Evolutionary conservation across 1,140 invertebrate species (phyloP), one percentile per base, ranked within the genome.

Genomic region (Tetramorium parvispinum): DNA sequence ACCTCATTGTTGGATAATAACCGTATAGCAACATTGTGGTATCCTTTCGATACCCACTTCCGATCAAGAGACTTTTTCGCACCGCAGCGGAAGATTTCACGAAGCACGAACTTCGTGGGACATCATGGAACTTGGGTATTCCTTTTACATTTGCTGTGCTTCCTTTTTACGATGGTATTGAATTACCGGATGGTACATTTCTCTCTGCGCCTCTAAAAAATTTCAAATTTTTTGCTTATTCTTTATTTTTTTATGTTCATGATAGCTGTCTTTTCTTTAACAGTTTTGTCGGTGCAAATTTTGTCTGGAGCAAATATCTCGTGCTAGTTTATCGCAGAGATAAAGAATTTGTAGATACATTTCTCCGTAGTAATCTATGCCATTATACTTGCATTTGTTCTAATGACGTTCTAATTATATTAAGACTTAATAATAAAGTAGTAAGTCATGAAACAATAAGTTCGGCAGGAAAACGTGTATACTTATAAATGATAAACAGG

Each of bases 1-100:
- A 78, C 77, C 85, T 86, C 82, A 91, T 91, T 91, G 89, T 91
- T 90, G 82, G 10, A 78, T 91, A 90, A 90, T 90, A 90, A 90
- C 89, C 75, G 70, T 82, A 76, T 65, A 79, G 24, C 79, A 70
- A 85, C 75, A 76, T 55, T 87, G 70, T n/a, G 87, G 79, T 79
- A 71, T 76, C 63, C 57, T 40, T 85, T 79, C 40, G 55, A 55
- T 63, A 65, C 59, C 75, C 57, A 77, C 40, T 59, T 88, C 51
- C 63, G 71, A 73, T 63, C 66, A 59, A 70, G 53, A 24, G 18
- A 27, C 18, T 68, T 61, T 75, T 89, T 86, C 88, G 75, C 83
- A 53, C 70, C 73, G 75, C 77, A 49, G 55, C 85, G 71, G 78
- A 87, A 73, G 88, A 55, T 73, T 43, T 13, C 53, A 83, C 85